Base-by-base conservation (phyloP, 2,113 vertebrate species). In the Myotis lucifugus region DNA sequence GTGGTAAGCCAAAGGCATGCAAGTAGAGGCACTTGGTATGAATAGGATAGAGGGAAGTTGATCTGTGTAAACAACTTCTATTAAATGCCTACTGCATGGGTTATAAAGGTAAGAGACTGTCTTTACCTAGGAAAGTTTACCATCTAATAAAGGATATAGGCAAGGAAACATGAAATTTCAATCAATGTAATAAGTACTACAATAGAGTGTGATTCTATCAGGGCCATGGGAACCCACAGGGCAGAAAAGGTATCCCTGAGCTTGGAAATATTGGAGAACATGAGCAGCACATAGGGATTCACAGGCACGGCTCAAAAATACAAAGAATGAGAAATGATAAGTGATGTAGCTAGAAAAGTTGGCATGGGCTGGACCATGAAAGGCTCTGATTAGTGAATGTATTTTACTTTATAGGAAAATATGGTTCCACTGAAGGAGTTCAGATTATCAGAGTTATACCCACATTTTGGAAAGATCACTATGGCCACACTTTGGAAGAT, bases 341-440 rank as follows among this genome's bases (percentile, higher is more conserved):
- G 69, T 76, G 17, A 92, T 4, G 2, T 1, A 8, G 46, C 18
- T 73, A 48, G 29, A 76, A 77, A 92, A 25, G 11, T 13, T 72
- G 52, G 1, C 48, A 56, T 17, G 21, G 5, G 21, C 32, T 25
- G 15, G 40, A 64, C 32, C 34, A 12, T 54, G 15, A 83, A 83
- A 87, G 48, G 5, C 37, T 6, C 46, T 76, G 14, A 19, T 42
- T 76, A 66, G 34, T 54, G 48, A 61, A 70, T 56, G 0, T 73
- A 48, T 72, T 94, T 93, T 77, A 69, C 27, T 84, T 72, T 69
- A 73, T 12, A 69, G 69, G 37, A 94, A 93, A 92, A 64, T 48
- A 64, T 29, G 52, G 18, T 42, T 61, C 25, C 7, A 29, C 5
- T 42, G 14, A 52, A 37, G 12, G 0, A 2, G 29, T 84, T 91